Evolutionary conservation across 1,140 invertebrate genomes (phyloP).

Genomic region (Oedothorax gibbosus): DNA sequence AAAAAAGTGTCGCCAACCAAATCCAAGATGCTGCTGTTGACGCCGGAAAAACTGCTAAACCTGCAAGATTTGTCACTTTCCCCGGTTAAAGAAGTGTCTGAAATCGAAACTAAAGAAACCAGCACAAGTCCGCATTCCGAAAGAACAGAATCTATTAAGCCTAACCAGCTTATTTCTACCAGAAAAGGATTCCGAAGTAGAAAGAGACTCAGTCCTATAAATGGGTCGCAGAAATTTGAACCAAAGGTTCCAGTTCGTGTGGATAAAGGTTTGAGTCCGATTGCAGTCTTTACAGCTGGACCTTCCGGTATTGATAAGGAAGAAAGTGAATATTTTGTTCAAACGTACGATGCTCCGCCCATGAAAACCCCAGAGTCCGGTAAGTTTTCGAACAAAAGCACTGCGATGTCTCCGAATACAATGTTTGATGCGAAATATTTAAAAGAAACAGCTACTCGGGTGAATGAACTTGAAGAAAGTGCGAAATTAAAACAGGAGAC

Average conservation of each 20-base stretch:
- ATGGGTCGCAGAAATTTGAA: constrained; percentile 38
- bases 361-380: constrained; percentile 29
- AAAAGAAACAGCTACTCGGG: background rate
- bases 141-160: constrained; percentile 18
- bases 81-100: constrained; percentile 46
- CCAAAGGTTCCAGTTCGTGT: constrained; percentile 15
- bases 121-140: constrained; percentile 44
- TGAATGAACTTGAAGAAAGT: too few species aligned
- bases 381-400: constrained; percentile 31
- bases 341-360: constrained; percentile 53
- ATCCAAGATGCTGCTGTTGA: background rate
- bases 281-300: constrained; percentile 49
- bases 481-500: too few species aligned
- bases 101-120: constrained; percentile 45
- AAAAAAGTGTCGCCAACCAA: constrained; percentile 52
- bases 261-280: constrained; percentile 50
- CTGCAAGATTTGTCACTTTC: constrained; percentile 50
- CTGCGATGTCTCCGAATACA: constrained; percentile 44
- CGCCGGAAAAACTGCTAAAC: constrained; percentile 36
- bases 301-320: constrained; percentile 42
- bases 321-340: constrained; percentile 53
- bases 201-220: constrained; percentile 48
- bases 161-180: constrained; percentile 50
- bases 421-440: constrained; percentile 1
- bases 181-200: constrained; percentile 50